Base-by-base conservation (phyloP, 2,888 invertebrate species). In the Caenorhabditis uteleia region DNA sequence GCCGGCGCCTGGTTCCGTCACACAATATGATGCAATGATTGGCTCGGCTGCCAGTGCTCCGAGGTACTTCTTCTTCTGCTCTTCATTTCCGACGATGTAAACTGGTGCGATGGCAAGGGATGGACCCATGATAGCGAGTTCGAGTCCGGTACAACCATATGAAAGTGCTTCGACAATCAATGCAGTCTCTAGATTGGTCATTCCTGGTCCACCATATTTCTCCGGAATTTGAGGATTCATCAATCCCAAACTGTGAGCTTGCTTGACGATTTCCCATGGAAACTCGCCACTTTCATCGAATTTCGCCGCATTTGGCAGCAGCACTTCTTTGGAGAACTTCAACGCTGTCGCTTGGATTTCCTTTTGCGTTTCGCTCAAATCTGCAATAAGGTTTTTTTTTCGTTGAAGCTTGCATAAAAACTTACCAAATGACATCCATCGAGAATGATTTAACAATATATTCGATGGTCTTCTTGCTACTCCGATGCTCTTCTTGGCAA, bases 1-100 rank as follows among this genome's bases (percentile, higher is more conserved):
- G 0, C 95, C 95, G 0, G 93, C 92, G 1, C 90, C 91, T 0
- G 95, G 95, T 84, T 97, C 97, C 0, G 95, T 95, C 20, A 95
- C 95, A 84, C 92, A 89, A 82, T 95, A 95, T 0, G 94, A 91
- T 80, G 93, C 92, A 62, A 94, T 89, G 23, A 94, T 80, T 0
- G 94, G 93, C 82, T 94, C 93, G 40, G 93, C 93, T 26, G 91
- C 85, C 76, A 93, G 86, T 40, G 59, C 42, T 64, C 94, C 93
- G 16, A 95, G 88, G 83, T 94, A 95, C 84, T 95, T 94, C 84
- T 93, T 93, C 85, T 95, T 90, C 83, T 94, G 95, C 75, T 90
- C 92, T 76, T 90, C 88, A 81, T 87, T 93, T 40, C 93, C 93
- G 61, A 90, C 89, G 26, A 91, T 84, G 43, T 91, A 88, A 1